Conservation (phyloP, 2,888 invertebrate genomes). For the Lasius platythorax region DNA sequence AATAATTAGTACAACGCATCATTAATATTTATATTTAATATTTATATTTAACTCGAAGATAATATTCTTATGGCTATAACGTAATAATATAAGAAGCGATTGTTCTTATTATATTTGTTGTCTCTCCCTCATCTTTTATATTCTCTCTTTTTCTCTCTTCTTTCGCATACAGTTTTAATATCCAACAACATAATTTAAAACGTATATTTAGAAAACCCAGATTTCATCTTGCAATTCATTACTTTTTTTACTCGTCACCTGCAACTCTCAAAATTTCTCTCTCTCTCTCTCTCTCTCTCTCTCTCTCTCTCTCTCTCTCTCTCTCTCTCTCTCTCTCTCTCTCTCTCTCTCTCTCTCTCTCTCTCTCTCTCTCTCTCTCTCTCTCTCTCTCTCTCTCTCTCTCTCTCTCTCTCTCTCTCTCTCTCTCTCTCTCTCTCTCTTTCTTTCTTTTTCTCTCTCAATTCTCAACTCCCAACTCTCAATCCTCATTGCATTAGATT, state of each 20-base stretch:
- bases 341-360: conserved; percentile 13
- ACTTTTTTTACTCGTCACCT: conserved; percentile 19
- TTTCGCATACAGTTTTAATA: neutral
- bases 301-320: conserved; percentile 8
- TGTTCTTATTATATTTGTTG: neutral
- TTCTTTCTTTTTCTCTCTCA: neutral
- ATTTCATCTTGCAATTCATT: conserved; percentile 8
- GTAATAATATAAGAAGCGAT: neutral
- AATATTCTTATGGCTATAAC: neutral
- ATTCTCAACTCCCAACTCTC: conserved; percentile 38
- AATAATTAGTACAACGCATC: neutral
- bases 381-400: neutral
- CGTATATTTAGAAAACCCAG: neutral
- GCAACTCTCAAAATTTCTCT: conserved; percentile 12
- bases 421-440: conserved; percentile 16
- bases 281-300: conserved; percentile 12
- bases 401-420: conserved; percentile 3
- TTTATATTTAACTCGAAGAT: neutral
- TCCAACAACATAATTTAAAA: conserved; percentile 15
- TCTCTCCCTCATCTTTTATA: neutral
- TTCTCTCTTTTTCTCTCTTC: neutral
- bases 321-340: neutral
- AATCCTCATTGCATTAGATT: conserved; percentile 30
- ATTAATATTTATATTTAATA: neutral
- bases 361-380: conserved; percentile 6